Base-by-base conservation (phyloP, 2,888 invertebrate species). In the Brachypalpus laphriformis region DNA sequence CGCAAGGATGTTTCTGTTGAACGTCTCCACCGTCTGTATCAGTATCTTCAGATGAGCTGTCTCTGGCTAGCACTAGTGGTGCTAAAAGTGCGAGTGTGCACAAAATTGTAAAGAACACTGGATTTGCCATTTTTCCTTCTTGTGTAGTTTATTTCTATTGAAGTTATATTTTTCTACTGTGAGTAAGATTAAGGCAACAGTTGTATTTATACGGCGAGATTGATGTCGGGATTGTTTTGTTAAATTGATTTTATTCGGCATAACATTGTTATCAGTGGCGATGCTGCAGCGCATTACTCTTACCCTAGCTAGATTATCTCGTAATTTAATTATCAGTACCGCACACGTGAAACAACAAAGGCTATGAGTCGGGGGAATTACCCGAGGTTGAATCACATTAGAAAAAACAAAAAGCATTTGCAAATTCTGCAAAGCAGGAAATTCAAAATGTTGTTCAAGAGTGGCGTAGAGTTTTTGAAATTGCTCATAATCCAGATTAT, bases 11-110 rank as follows among this genome's bases (percentile, higher is more conserved):
- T 8, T 14, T 18, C 28, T 20, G 28, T 31, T 37, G 14, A 20
- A 9, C 18, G 2, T n/a, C 49, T 49, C 1, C 4, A 25, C 20
- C n/a, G 6, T 3, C 20, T 0, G n/a, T n/a, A n/a, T n/a, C n/a
- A n/a, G n/a, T n/a, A n/a, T 47, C 47, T 47, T 20, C 20, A 3
- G 20, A 9, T 20, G 20, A 47, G 11, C 11, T 11, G 9, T 47
- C 47, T 20, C 6, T 25, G 25, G 49, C 22, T 7, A 49, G n/a
- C 22, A 49, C 49, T 1, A 49, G 1, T n/a, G 49, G 22, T 6
- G 49, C 49, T n/a, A 49, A n/a, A 6, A 49, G 22, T 49, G 49
- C 49, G n/a, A 49, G n/a, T 25, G 49, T n/a, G 25, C 49, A 49
- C 49, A 49, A 25, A n/a, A 49, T 25, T 9, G 45, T 7, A 25